Percentiles rank a stretch among this genome's conserved stretches.
Evolutionary conservation across 2,797 vertebrate species (phyloP).

Genomic region (Macroramphosus scolopax): DNA sequence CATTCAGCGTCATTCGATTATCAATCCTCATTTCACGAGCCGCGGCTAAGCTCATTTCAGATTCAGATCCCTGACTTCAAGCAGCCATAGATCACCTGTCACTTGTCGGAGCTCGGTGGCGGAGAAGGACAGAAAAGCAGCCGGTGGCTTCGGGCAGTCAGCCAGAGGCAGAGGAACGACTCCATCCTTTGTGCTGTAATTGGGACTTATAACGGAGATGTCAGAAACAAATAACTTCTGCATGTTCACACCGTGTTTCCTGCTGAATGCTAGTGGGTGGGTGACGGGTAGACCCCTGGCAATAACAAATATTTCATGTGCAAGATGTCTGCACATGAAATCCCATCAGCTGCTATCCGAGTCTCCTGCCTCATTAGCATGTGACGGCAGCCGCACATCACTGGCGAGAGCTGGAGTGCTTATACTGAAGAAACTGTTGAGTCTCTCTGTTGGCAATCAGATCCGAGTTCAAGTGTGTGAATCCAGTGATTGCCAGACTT

Average conservation of each 20-base stretch:
- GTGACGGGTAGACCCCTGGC: constrained; percentile 14
- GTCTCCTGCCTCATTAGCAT: too few species aligned
- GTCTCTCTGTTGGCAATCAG: constrained; percentile 29
- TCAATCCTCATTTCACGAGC: constrained; percentile 74
- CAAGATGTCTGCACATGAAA: constrained; percentile 21
- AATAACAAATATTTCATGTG: constrained; percentile 22
- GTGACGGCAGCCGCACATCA: constrained; percentile 17
- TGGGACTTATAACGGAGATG: constrained; percentile 46
- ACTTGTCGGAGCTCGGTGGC: constrained; percentile 57
- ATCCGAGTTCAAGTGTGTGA: constrained; percentile 23
- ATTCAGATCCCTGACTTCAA: constrained; percentile 68
- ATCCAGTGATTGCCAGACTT: constrained; percentile 38
- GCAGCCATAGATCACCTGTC: constrained; percentile 74
- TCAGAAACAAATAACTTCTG: constrained; percentile 53
- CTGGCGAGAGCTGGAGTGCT: constrained; percentile 9
- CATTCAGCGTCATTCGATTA: constrained; percentile 76
- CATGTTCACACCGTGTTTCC: constrained; percentile 25
- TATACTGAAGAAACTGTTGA: constrained; percentile 16
- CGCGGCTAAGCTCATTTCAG: constrained; percentile 65
- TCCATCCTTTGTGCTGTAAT: constrained; percentile 53
- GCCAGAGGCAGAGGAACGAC: constrained; percentile 53
- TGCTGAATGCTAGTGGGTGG: constrained; percentile 25
- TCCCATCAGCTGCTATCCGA: too few species aligned
- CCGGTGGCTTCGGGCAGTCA: constrained; percentile 51
- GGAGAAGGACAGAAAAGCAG: constrained; percentile 59